A percentile compares a stretch with the other conserved stretches of the same genome.
These are phyloP conservation scores for Rhabdornis inornatus DNA, from an alignment of 2,113 vertebrate species.

Conservation along the genomic window DNA sequence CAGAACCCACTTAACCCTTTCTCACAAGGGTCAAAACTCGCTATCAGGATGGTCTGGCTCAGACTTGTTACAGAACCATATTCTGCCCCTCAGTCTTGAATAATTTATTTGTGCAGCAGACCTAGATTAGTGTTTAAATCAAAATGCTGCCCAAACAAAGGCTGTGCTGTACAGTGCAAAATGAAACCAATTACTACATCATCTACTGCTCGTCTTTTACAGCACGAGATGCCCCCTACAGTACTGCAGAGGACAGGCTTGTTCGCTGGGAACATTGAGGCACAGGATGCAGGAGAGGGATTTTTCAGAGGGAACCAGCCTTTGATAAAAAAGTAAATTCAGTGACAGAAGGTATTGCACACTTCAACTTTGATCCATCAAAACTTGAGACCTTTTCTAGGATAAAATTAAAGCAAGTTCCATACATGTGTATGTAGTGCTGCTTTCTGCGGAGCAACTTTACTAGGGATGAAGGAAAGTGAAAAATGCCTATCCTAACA, in stretches of 20 bases:
- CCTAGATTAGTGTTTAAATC: constrained; percentile 64
- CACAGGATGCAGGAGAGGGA: background rate
- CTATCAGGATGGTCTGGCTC: constrained; percentile 36
- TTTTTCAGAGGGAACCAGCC: constrained; percentile 6
- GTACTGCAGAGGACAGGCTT: constrained; percentile 2
- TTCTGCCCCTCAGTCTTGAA: constrained; percentile 45
- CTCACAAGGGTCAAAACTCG: constrained; percentile 52
- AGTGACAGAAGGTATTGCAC: background rate
- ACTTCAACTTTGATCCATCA: background rate
- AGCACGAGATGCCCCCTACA: constrained; percentile 56
- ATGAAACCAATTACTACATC: constrained; percentile 61
- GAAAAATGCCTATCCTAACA: background rate
- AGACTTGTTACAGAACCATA: constrained; percentile 33
- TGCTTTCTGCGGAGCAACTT: background rate
- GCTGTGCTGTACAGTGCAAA: constrained; percentile 39
- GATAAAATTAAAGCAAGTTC: background rate
- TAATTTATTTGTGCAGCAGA: constrained; percentile 57
- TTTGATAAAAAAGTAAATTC: constrained; percentile 10
- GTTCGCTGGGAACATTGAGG: background rate
- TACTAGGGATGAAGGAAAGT: background rate
- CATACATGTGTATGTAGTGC: background rate
- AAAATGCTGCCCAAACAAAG: constrained; percentile 64
- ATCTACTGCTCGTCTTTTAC: constrained; percentile 26
- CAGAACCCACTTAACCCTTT: constrained; percentile 69
- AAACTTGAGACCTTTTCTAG: background rate